Base-by-base conservation (phyloP, 2,888 invertebrate genomes). In the Agriopis aurantiaria region DNA sequence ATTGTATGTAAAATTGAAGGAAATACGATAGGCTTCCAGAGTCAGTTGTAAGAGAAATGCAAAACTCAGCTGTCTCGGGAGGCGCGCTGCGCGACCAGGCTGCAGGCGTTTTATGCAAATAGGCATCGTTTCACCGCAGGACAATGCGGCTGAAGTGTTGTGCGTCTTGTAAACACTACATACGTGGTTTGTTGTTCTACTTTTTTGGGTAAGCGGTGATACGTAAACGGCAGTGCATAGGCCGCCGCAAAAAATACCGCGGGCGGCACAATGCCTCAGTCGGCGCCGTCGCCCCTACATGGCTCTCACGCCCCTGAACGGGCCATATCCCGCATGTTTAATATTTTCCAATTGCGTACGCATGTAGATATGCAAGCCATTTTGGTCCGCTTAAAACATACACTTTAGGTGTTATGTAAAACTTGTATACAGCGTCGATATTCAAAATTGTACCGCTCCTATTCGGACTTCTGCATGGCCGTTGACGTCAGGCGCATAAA, bases 141-240 rank as follows among this genome's bases (percentile, higher is more conserved):
- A 92, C 93, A 93, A 93, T 92, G 91, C 89, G 82, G 85, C 76
- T 82, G 85, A 82, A 86, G 92, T 94, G 94, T 93, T 87, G 89
- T 83, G 83, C 85, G 85, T 88, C 91, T 86, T 93, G 94, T 93
- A 91, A 94, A 93, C 93, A 93, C 84, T 86, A 79, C 83, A 80
- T 88, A 85, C 88, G 86, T 85, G 88, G 90, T 88, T 90, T 87
- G 91, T 88, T 89, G 93, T 91, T 91, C 91, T 91, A 92, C 94
- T 93, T 93, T 93, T 94, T 94, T 93, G 92, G 93, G 87, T 91
- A 90, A 93, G 90, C 88, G 88, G 86, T 88, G 82, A 81, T 82
- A 92, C 94, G 83, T 93, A 93, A 89, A 91, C 87, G 93, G 93
- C 73, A 78, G 75, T 82, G 87, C 85, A 93, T 88, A 93, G 91